These are phyloP conservation scores for Ametastegia equiseti DNA, from an alignment of 2,888 invertebrate species.

Conservation along the genomic window DNA sequence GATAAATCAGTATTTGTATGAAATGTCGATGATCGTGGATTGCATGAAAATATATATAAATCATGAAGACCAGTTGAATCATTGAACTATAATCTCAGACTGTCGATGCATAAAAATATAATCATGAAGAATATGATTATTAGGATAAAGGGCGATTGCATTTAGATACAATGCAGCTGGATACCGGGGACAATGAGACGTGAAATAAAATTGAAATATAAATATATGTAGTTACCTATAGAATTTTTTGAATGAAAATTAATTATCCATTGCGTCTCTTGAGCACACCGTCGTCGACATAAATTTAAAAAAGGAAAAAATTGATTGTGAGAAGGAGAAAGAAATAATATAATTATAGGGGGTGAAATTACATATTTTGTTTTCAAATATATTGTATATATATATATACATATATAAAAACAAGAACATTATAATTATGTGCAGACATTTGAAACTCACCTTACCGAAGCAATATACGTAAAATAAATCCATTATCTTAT, in stretches of 20 bases:
- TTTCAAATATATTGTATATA: not conserved
- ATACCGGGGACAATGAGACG: conserved; percentile 6
- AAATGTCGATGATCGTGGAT: not conserved
- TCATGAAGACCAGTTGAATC: no score
- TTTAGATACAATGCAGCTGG: conserved; percentile 2
- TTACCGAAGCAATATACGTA: not conserved
- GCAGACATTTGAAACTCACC: not conserved
- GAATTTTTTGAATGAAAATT: not conserved
- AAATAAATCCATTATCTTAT: no score
- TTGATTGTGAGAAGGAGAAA: not conserved
- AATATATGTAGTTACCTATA: not conserved
- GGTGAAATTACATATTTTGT: not conserved
- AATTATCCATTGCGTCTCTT: not conserved
- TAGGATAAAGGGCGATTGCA: conserved; percentile 10
- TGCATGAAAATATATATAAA: not conserved
- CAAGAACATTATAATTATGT: not conserved
- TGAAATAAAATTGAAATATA: not conserved
- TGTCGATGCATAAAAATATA: not conserved
- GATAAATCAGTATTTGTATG: not conserved
- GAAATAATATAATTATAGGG: no score
- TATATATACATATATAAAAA: not conserved
- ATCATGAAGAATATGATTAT: not conserved
- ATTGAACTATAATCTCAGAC: no score
- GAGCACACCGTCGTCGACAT: conserved; percentile 26
- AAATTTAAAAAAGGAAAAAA: not conserved